Conservation (phyloP, 2,888 invertebrate genomes). For the Bellardia bayeri region DNA sequence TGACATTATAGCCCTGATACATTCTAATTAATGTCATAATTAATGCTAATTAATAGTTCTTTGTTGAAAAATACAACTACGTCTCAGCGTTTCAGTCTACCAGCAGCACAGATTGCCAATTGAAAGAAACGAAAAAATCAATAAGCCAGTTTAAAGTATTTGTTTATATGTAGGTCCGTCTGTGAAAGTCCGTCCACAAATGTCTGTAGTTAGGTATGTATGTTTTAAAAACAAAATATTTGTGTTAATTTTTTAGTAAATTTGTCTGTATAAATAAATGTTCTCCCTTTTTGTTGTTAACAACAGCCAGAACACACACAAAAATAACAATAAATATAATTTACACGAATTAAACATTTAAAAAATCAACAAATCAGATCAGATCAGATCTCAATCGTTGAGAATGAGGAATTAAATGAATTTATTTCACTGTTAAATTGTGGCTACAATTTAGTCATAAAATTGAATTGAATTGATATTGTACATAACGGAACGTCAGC, state of each 20-base stretch:
- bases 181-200: not conserved
- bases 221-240: slow-evolving; percentile 49
- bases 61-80: slow-evolving; percentile 39
- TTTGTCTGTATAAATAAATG: slow-evolving; percentile 8
- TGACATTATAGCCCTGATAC: slow-evolving; percentile 65
- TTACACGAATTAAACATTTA: slow-evolving; percentile 71
- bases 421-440: slow-evolving; percentile 71
- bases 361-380: slow-evolving; percentile 72
- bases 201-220: not conserved
- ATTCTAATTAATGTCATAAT: slow-evolving; percentile 67
- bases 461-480: slow-evolving; percentile 64
- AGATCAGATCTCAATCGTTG: slow-evolving; percentile 64
- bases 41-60: slow-evolving; percentile 70
- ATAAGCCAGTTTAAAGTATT: slow-evolving; percentile 28
- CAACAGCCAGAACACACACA: slow-evolving; percentile 5
- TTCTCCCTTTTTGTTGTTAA: slow-evolving; percentile 42
- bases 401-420: slow-evolving; percentile 62
- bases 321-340: slow-evolving; percentile 62
- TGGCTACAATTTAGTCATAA: slow-evolving; percentile 69
- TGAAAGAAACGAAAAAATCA: slow-evolving; percentile 9
- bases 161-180: not conserved
- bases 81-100: not conserved
- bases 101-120: not conserved
- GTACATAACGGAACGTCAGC: slow-evolving; percentile 59
- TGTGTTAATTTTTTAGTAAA: slow-evolving; percentile 70